Evolutionary conservation across 2,888 invertebrate species (phyloP).

Genomic region (Rhimphoctona megacephalus): DNA sequence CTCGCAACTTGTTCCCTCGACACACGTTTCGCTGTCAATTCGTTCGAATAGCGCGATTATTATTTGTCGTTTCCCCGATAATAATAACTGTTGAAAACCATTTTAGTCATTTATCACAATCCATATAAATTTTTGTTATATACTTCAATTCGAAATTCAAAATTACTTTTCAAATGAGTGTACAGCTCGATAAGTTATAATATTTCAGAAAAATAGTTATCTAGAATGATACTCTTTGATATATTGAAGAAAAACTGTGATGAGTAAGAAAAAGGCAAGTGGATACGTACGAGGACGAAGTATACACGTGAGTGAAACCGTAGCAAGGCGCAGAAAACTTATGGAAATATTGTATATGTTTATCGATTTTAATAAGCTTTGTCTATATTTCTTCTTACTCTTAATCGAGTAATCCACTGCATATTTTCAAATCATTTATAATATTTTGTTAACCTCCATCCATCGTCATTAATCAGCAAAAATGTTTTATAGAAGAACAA

Average conservation of each 20-base stretch:
- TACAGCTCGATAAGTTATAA: background rate
- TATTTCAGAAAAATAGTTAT: background rate
- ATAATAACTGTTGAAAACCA: background rate
- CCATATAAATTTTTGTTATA: background rate
- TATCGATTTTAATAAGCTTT: too few species aligned
- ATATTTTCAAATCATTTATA: too few species aligned
- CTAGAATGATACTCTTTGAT: background rate
- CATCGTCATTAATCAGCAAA: too few species aligned
- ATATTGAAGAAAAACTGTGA: constrained; percentile 23
- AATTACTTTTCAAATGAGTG: background rate
- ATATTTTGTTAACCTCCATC: too few species aligned
- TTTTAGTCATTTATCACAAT: background rate
- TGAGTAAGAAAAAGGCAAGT: constrained; percentile 39
- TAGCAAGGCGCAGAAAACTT: background rate
- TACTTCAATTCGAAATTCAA: background rate
- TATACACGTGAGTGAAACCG: background rate
- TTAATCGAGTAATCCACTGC: too few species aligned
- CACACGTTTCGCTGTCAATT: constrained; percentile 29
- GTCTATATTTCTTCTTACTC: too few species aligned
- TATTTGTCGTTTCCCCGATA: background rate
- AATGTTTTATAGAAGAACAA: too few species aligned
- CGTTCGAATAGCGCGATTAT: background rate
- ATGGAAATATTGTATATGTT: background rate
- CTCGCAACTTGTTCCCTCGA: constrained; percentile 50
- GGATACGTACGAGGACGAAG: constrained; percentile 17